These are phyloP conservation scores for Antheraea yamamai DNA, from an alignment of 2,888 invertebrate species.

Conservation along the genomic window DNA sequence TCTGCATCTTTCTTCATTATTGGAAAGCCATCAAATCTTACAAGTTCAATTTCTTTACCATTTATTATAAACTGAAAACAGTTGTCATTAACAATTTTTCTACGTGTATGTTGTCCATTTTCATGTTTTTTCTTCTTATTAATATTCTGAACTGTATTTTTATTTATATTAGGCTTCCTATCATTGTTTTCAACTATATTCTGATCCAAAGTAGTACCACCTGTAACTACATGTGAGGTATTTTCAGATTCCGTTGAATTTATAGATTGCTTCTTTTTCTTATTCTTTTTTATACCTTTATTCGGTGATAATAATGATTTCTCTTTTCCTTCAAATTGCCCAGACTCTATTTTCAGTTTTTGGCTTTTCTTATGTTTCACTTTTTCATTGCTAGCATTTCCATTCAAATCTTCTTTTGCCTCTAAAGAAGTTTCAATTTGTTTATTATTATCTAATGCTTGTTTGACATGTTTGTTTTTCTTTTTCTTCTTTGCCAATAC, in stretches of 20 bases:
- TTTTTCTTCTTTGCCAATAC: slow-evolving; percentile 38
- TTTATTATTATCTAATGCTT: slow-evolving; percentile 28
- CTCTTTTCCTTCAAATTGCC: slow-evolving; percentile 11
- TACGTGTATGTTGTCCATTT: slow-evolving; percentile 60
- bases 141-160: slow-evolving; percentile 3
- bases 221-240: background rate
- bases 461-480: slow-evolving; percentile 36
- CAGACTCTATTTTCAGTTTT: slow-evolving; percentile 12
- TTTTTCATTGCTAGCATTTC: background rate
- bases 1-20: slow-evolving; percentile 87
- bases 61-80: slow-evolving; percentile 82
- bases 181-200: slow-evolving; percentile 8
- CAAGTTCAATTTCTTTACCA: slow-evolving; percentile 83
- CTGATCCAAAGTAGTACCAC: background rate
- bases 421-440: slow-evolving; percentile 12
- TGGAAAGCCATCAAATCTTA: slow-evolving; percentile 87
- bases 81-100: slow-evolving; percentile 72
- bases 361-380: background rate
- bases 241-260: background rate
- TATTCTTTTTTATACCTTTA: slow-evolving; percentile 14
- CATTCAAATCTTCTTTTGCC: background rate
- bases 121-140: slow-evolving; percentile 24
- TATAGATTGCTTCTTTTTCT: slow-evolving; percentile 9
- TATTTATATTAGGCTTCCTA: slow-evolving; percentile 3
- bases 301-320: background rate